A percentile compares a stretch with the other conserved stretches of the same genome.
These are phyloP conservation scores for Idaea biselata DNA, from an alignment of 2,888 invertebrate species.

Conservation along the genomic window DNA sequence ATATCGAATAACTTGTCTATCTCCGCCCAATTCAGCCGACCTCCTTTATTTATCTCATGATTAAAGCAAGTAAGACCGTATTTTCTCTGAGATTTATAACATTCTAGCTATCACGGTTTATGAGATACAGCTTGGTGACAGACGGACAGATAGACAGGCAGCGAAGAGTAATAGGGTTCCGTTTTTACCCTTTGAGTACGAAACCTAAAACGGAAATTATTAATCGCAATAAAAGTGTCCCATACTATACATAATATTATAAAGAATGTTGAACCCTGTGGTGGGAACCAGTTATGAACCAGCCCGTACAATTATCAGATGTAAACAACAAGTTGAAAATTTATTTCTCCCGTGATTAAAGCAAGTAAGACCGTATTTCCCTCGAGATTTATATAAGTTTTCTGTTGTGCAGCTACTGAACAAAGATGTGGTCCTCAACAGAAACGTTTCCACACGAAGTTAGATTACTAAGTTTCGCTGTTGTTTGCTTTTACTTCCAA, in stretches of 20 bases:
- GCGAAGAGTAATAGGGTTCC: too few species aligned
- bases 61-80: slow-evolving; percentile 28
- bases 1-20: too few species aligned
- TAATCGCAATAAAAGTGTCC: neutral
- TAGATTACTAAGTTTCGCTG: slow-evolving; percentile 34
- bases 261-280: neutral
- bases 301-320: neutral
- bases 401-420: slow-evolving; percentile 15
- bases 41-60: slow-evolving; percentile 21
- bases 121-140: too few species aligned
- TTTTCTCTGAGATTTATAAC: slow-evolving; percentile 30
- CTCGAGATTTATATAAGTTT: slow-evolving; percentile 25
- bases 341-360: slow-evolving; percentile 24
- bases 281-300: neutral
- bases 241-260: too few species aligned
- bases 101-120: too few species aligned
- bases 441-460: slow-evolving; percentile 29
- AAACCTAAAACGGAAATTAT: too few species aligned
- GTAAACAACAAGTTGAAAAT: slow-evolving; percentile 5
- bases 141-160: too few species aligned
- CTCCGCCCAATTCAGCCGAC: too few species aligned
- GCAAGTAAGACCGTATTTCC: slow-evolving; percentile 31
- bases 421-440: slow-evolving; percentile 31
- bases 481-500: slow-evolving; percentile 17
- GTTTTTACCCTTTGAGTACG: too few species aligned